Evolutionary conservation across 2,113 vertebrate species (phyloP).

Genomic region (Tinamus guttatus): DNA sequence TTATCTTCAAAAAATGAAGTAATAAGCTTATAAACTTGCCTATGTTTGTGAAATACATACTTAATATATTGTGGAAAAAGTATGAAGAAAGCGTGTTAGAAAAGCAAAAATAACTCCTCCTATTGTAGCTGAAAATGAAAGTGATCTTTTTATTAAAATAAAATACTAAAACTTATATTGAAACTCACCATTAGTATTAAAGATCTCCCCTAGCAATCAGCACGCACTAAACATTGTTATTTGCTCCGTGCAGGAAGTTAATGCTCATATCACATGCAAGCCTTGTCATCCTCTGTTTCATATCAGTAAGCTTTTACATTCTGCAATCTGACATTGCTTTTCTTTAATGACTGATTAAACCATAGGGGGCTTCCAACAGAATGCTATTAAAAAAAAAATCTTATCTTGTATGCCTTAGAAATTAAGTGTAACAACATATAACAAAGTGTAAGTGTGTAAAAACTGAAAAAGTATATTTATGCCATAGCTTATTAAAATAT

Average conservation of each 20-base stretch:
- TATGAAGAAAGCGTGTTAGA: neutral
- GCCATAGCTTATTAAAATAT: neutral
- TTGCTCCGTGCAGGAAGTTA: neutral
- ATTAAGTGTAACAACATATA: neutral
- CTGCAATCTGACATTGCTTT: neutral
- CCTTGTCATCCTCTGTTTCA: neutral
- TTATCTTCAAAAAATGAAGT: neutral
- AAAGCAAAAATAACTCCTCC: neutral
- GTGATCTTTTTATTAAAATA: neutral
- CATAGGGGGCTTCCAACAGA: neutral
- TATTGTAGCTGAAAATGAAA: slow-evolving; percentile 40
- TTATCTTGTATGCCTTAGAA: neutral
- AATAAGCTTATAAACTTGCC: neutral
- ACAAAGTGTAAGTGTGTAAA: neutral
- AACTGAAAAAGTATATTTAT: neutral
- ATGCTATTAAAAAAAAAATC: neutral
- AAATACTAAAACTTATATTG: neutral
- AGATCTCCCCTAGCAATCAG: neutral
- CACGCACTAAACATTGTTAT: fast-evolving
- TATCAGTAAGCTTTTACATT: neutral
- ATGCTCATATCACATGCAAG: neutral
- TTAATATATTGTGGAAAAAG: neutral
- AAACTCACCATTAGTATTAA: neutral
- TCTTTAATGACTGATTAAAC: neutral
- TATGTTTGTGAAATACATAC: neutral